Conservation (phyloP, 2,797 vertebrate species). For the Spheniscus humboldti region DNA sequence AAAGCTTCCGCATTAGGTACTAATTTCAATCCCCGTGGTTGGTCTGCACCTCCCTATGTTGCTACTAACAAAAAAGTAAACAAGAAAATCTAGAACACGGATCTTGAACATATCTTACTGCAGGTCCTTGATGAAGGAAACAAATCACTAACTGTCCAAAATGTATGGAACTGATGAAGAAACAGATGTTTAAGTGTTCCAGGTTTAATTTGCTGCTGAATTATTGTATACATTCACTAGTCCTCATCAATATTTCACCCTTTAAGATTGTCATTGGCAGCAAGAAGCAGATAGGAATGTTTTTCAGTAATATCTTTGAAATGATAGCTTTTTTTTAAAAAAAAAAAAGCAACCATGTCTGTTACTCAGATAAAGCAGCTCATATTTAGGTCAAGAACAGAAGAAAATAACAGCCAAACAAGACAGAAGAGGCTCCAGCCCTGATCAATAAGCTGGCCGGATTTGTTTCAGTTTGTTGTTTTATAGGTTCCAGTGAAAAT, state of each 20-base stretch:
- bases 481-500: neutral
- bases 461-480: neutral
- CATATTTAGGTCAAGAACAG: neutral
- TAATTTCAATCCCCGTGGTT: fast-evolving
- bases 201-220: neutral
- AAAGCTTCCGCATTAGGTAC: neutral
- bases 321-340: neutral
- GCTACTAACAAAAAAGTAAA: neutral
- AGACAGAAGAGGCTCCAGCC: neutral
- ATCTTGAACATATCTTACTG: neutral
- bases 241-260: neutral
- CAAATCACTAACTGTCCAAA: neutral
- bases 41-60: neutral
- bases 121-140: neutral
- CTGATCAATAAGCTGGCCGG: neutral
- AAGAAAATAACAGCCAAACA: neutral
- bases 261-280: neutral
- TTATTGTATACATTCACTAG: neutral
- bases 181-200: neutral
- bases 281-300: neutral
- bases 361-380: neutral
- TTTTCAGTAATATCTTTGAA: neutral
- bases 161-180: neutral
- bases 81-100: neutral
- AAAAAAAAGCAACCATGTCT: neutral